These are phyloP conservation scores for Lytechinus pictus DNA, from an alignment of 35 echinoderm and acorn worm genomes.

Conservation along the genomic window DNA sequence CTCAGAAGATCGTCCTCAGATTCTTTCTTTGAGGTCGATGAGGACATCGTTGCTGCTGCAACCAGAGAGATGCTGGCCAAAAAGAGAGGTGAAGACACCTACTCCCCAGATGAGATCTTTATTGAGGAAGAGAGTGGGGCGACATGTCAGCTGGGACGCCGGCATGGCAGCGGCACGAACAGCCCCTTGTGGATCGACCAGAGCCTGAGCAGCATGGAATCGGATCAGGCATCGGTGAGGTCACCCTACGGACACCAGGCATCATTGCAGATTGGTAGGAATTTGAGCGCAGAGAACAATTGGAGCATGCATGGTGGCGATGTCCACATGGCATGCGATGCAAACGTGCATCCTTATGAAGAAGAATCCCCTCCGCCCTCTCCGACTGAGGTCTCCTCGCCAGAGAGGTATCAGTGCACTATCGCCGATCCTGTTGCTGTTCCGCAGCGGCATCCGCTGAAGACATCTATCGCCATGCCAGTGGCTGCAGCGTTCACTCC, in stretches of 20 bases:
- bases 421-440: background rate
- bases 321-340: constrained; percentile 16
- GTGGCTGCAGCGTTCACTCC: background rate
- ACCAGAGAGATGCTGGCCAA: constrained; percentile 70
- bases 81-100: constrained; percentile 43
- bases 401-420: background rate
- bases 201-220: constrained; percentile 79
- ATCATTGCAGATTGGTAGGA: constrained; percentile 11
- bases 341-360: constrained; percentile 1
- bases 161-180: constrained; percentile 49
- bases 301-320: constrained; percentile 4
- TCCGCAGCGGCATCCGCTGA: constrained; percentile 28
- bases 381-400: background rate
- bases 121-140: constrained; percentile 52
- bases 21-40: constrained; percentile 87
- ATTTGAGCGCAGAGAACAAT: background rate
- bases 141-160: constrained; percentile 52
- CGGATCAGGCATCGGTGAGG: constrained; percentile 57
- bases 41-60: constrained; percentile 69
- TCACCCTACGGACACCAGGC: constrained; percentile 19
- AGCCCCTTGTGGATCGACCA: constrained; percentile 91
- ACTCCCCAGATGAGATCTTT: constrained; percentile 43
- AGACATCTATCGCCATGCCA: constrained; percentile 22
- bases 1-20: constrained; percentile 76
- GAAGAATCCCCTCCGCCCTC: constrained; percentile 26